Conservation (phyloP, 1,140 invertebrate genomes). For the Drosophila leontia region DNA sequence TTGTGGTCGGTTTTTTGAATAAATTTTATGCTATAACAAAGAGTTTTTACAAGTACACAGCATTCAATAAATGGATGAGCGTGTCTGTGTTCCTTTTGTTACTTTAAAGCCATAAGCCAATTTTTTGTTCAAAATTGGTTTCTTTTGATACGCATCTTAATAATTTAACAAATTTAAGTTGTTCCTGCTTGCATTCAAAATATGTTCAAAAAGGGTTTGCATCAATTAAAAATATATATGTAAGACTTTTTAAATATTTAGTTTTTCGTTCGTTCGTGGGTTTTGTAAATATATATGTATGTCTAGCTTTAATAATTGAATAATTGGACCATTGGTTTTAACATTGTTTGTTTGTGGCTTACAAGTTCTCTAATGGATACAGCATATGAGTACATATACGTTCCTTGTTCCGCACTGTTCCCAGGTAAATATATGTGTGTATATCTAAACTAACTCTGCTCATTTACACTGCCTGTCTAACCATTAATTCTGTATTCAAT, state of each 20-base stretch:
- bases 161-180: constrained; percentile 26
- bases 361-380: constrained; percentile 57
- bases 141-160: constrained; percentile 50
- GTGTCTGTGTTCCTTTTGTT: constrained; percentile 8
- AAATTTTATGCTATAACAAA: constrained; percentile 62
- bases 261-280: constrained; percentile 36
- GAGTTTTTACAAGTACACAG: constrained; percentile 29
- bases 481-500: constrained; percentile 44
- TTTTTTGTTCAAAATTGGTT: constrained; percentile 75
- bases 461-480: constrained; percentile 56
- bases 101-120: constrained; percentile 75
- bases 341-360: constrained; percentile 73
- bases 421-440: constrained; percentile 68
- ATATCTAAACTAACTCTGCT: constrained; percentile 56
- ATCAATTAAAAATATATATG: constrained; percentile 72
- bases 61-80: constrained; percentile 26
- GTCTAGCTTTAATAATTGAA: constrained; percentile 70
- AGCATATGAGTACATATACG: constrained; percentile 37
- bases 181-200: constrained; percentile 57
- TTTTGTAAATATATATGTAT: constrained; percentile 23
- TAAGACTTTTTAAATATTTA: constrained; percentile 37
- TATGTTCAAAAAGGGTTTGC: constrained; percentile 56
- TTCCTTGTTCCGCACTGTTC: constrained; percentile 73
- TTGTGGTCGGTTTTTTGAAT: constrained; percentile 52
- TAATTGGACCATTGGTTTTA: constrained; percentile 84